Evolutionary conservation across 2,888 invertebrate genomes (phyloP).

Genomic region (Agonum fuliginosum): DNA sequence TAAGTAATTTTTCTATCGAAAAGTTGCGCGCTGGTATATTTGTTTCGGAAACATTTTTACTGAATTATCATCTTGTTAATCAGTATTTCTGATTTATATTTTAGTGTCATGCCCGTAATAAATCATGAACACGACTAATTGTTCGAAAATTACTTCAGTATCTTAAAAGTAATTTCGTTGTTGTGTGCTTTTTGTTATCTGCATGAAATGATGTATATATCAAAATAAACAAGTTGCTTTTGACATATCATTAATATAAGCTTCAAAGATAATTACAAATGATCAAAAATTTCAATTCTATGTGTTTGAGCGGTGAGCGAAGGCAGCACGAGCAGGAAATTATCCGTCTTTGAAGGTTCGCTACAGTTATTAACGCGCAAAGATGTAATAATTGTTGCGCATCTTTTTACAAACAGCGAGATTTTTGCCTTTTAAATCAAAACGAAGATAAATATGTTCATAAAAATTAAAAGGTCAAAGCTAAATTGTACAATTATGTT

Average conservation of each 20-base stretch:
- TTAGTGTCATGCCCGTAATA: constrained; percentile 6
- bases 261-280: constrained; percentile 31
- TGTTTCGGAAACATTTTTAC: neutral
- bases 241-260: constrained; percentile 31
- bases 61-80: neutral
- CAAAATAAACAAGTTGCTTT: constrained; percentile 35
- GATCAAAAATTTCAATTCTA: constrained; percentile 9
- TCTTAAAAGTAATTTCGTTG: constrained; percentile 21
- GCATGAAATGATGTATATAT: constrained; percentile 12
- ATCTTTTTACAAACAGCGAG: too few species aligned
- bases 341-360: neutral
- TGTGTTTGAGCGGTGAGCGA: neutral
- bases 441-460: neutral
- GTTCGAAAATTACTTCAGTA: constrained; percentile 10
- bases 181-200: constrained; percentile 11
- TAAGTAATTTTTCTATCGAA: constrained; percentile 6
- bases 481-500: neutral
- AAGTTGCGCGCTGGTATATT: neutral
- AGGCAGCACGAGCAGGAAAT: neutral
- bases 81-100: constrained; percentile 8
- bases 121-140: constrained; percentile 35
- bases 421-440: neutral
- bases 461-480: neutral
- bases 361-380: too few species aligned
- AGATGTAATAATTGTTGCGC: too few species aligned